Conservation (phyloP, 2,888 invertebrate species). For the Eurois occulta region DNA sequence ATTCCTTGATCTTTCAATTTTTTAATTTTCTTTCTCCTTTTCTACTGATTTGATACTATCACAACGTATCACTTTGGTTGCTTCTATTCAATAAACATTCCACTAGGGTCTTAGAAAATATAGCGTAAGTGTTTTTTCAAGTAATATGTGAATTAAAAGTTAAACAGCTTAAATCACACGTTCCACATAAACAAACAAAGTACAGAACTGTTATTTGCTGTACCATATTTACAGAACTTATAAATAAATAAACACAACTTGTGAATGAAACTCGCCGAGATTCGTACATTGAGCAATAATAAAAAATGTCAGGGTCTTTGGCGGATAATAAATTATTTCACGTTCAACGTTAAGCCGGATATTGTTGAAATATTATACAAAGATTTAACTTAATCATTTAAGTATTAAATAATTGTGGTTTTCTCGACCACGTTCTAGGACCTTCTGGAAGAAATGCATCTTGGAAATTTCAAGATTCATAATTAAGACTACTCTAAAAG, state of each 20-base stretch:
- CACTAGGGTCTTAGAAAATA: not conserved
- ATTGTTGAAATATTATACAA: conserved; percentile 60
- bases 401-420: not conserved
- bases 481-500: not conserved
- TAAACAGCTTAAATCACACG: conserved; percentile 3
- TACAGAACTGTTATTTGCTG: conserved; percentile 10
- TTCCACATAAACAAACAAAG: conserved; percentile 2
- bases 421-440: not conserved
- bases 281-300: conserved; percentile 46
- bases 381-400: conserved; percentile 18
- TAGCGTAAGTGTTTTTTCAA: not conserved
- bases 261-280: conserved; percentile 51
- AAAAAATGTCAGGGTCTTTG: conserved; percentile 71
- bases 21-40: too few species aligned
- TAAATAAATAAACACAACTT: conserved; percentile 37
- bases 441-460: not conserved
- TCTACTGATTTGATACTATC: not conserved
- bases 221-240: not conserved
- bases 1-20: too few species aligned
- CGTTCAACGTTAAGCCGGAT: conserved; percentile 64
- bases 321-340: conserved; percentile 55
- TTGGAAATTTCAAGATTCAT: not conserved
- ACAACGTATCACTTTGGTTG: not conserved
- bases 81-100: not conserved
- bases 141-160: not conserved